These are phyloP conservation scores for Brachymystax lenok DNA, from an alignment of 2,797 vertebrate genomes.

Conservation along the genomic window DNA sequence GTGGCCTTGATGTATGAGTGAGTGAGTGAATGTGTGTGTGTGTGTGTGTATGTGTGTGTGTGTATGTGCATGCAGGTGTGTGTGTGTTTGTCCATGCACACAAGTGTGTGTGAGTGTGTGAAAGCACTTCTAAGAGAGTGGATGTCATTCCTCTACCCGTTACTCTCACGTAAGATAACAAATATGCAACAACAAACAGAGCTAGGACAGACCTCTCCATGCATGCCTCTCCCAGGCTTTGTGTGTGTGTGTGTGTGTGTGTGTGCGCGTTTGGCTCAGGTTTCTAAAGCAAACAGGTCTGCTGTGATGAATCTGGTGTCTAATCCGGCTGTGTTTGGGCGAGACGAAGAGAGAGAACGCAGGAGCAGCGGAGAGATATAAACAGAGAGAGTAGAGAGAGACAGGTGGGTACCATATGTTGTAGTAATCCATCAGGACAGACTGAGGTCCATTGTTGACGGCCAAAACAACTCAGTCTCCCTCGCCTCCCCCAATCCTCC, in stretches of 20 bases:
- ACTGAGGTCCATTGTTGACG: constrained; percentile 84
- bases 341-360: constrained; percentile 65
- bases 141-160: constrained; percentile 13
- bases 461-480: constrained; percentile 74
- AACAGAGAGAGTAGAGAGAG: constrained; percentile 68
- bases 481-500: constrained; percentile 53
- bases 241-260: constrained; percentile 18
- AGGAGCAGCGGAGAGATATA: constrained; percentile 72
- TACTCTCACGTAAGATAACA: constrained; percentile 35
- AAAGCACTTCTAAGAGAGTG: constrained; percentile 33
- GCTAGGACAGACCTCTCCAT: constrained; percentile 29
- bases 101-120: constrained; percentile 20
- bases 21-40: neutral
- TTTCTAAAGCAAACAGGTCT: constrained; percentile 81
- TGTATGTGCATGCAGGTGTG: too few species aligned
- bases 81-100: too few species aligned
- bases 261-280: constrained; percentile 64
- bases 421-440: constrained; percentile 79
- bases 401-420: constrained; percentile 87
- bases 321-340: constrained; percentile 76
- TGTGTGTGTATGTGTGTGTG: too few species aligned
- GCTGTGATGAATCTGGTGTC: constrained; percentile 76
- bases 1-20: constrained; percentile 9
- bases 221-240: constrained; percentile 7
- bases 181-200: constrained; percentile 46